Percentiles rank a stretch among this genome's conserved stretches.
These are phyloP conservation scores for Poeciliopsis presidionis DNA, from an alignment of 2,797 vertebrate genomes.

Conservation along the genomic window DNA sequence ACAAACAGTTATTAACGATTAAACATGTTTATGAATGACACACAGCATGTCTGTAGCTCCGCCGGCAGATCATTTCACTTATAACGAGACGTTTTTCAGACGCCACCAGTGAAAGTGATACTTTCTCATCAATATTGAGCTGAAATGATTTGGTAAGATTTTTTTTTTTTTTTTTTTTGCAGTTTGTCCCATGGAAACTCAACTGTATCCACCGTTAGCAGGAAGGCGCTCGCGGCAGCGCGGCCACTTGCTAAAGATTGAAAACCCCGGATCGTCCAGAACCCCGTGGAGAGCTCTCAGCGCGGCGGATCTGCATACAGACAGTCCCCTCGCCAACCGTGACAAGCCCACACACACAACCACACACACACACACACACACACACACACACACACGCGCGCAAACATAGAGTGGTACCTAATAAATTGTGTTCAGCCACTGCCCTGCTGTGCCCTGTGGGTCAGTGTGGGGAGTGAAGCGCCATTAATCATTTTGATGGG, in stretches of 20 bases:
- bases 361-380: constrained; percentile 33
- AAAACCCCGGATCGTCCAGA: constrained; percentile 50
- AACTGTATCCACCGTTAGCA: constrained; percentile 24
- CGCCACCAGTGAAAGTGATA: too few species aligned
- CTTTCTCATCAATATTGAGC: too few species aligned
- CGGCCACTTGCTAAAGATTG: constrained; percentile 26
- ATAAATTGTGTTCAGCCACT: constrained; percentile 74
- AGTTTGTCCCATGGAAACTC: constrained; percentile 58
- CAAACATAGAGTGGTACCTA: constrained; percentile 50
- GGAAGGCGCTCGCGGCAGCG: not conserved
- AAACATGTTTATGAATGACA: too few species aligned
- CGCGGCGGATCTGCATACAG: constrained; percentile 43
- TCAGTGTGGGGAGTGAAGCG: constrained; percentile 65
- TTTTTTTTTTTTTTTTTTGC: too few species aligned
- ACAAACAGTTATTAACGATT: too few species aligned
- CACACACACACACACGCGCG: not conserved
- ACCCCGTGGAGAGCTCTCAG: constrained; percentile 36
- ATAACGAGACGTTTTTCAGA: too few species aligned
- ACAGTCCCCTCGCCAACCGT: constrained; percentile 14
- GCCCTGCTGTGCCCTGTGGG: constrained; percentile 68
- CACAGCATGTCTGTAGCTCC: too few species aligned
- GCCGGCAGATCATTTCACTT: too few species aligned
- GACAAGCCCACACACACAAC: constrained; percentile 26
- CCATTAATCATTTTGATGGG: constrained; percentile 73
- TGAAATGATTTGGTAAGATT: too few species aligned